phyloP scores from a whole-genome alignment of 2,888 invertebrate species.

The Leptopterna dolabrata region DNA sequence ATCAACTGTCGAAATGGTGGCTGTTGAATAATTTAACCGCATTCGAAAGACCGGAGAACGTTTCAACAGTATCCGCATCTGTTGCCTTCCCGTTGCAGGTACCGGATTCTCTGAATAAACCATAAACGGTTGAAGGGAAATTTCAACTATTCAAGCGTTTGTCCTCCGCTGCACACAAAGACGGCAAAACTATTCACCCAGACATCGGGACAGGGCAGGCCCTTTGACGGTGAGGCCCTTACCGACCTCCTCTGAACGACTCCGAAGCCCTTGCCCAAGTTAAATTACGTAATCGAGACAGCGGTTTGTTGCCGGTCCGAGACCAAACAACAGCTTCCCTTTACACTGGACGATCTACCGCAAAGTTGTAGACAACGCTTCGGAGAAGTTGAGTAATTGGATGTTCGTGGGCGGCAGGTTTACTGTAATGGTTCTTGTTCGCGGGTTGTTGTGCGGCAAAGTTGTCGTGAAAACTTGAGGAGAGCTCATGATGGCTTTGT shows the following conservation, averaged over 20 bases:
- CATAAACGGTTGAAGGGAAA: too few relatives aligned
- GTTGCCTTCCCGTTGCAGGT: too few relatives aligned
- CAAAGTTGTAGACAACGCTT: background rate
- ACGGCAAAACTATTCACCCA: background rate
- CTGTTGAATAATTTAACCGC: background rate
- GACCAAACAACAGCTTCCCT: background rate
- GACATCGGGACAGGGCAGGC: background rate
- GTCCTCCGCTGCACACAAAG: background rate
- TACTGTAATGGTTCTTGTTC: background rate
- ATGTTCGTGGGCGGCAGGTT: background rate
- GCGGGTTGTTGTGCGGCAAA: background rate
- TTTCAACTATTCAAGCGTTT: background rate
- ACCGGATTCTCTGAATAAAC: too few relatives aligned
- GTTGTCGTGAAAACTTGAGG: background rate
- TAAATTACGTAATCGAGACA: conserved; percentile 7
- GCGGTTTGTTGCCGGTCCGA: background rate
- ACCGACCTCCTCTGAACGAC: background rate
- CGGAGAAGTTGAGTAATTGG: background rate
- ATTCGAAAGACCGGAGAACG: background rate
- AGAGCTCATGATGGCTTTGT: background rate
- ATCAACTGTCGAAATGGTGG: too few relatives aligned
- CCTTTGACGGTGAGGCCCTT: background rate
- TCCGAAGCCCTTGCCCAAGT: background rate
- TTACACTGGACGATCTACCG: background rate
- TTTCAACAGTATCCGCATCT: background rate